phyloP scores from a whole-genome alignment of 2,888 invertebrate species.

The Empis livida region DNA sequence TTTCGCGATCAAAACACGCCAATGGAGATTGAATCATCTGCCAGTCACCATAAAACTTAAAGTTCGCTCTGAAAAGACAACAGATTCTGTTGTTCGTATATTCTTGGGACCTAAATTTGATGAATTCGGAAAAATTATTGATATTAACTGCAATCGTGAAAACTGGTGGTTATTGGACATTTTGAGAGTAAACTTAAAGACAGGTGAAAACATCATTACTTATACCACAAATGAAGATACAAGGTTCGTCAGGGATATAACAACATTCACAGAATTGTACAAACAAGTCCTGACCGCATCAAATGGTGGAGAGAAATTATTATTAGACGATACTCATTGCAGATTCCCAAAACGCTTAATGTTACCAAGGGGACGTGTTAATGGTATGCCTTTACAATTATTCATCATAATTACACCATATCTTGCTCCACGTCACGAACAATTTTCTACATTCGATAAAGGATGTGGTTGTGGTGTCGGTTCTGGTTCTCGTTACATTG shows the following conservation, averaged over 20 bases:
- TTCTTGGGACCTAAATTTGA: conserved; percentile 60
- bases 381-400: conserved; percentile 51
- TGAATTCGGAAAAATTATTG: conserved; percentile 40
- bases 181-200: conserved; percentile 45
- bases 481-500: conserved; percentile 42
- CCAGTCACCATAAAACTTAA: conserved; percentile 46
- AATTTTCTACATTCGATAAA: conserved; percentile 37
- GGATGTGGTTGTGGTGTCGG: conserved; percentile 41
- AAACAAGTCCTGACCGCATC: conserved; percentile 38
- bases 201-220: conserved; percentile 52
- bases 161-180: conserved; percentile 52
- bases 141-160: conserved; percentile 44
- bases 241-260: conserved; percentile 48
- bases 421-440: conserved; percentile 35
- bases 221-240: conserved; percentile 55
- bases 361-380: conserved; percentile 54
- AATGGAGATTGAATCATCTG: conserved; percentile 50
- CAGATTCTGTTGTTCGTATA: conserved; percentile 48
- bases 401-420: conserved; percentile 49
- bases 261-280: conserved; percentile 49
- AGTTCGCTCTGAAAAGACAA: conserved; percentile 42
- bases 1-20: conserved; percentile 41
- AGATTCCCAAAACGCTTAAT: conserved; percentile 59
- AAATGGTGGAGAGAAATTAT: conserved; percentile 40
- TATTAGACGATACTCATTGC: conserved; percentile 42